Conservation (phyloP, 2,888 invertebrate genomes). For the Caenorhabditis imperialis region DNA sequence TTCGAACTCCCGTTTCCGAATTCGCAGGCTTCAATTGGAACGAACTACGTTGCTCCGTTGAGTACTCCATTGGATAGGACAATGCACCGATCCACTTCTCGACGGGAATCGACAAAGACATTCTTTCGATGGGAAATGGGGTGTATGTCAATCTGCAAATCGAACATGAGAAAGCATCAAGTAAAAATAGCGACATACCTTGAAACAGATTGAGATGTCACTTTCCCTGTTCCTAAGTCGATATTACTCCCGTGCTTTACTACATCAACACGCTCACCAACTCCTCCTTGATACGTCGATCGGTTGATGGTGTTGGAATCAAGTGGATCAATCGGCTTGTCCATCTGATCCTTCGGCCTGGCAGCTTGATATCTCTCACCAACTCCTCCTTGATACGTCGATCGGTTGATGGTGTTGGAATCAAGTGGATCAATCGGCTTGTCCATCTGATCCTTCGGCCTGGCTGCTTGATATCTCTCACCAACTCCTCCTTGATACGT, state of each 20-base stretch:
- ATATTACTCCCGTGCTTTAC: slow-evolving; percentile 17
- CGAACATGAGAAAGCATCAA: background rate
- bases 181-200: slow-evolving; percentile 24
- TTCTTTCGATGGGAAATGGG: slow-evolving; percentile 52
- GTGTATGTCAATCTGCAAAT: slow-evolving; percentile 51
- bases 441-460: slow-evolving; percentile 7
- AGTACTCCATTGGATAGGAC: slow-evolving; percentile 34
- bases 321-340: slow-evolving; percentile 5
- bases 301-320: slow-evolving; percentile 15
- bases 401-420: slow-evolving; percentile 7
- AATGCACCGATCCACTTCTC: slow-evolving; percentile 42
- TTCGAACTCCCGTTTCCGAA: slow-evolving; percentile 24
- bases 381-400: slow-evolving; percentile 19
- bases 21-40: slow-evolving; percentile 42
- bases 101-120: slow-evolving; percentile 38
- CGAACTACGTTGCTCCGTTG: slow-evolving; percentile 27
- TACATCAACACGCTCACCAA: slow-evolving; percentile 10
- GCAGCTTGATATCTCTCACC: slow-evolving; percentile 5
- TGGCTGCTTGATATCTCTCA: slow-evolving; percentile 4
- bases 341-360: slow-evolving; percentile 8
- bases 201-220: slow-evolving; percentile 46
- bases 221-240: slow-evolving; percentile 40
- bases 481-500: slow-evolving; percentile 23
- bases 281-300: slow-evolving; percentile 22
- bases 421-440: too few relatives aligned